phyloP scores from a whole-genome alignment of 2,888 invertebrate genomes.

The Aphidoletes aphidimyza region DNA sequence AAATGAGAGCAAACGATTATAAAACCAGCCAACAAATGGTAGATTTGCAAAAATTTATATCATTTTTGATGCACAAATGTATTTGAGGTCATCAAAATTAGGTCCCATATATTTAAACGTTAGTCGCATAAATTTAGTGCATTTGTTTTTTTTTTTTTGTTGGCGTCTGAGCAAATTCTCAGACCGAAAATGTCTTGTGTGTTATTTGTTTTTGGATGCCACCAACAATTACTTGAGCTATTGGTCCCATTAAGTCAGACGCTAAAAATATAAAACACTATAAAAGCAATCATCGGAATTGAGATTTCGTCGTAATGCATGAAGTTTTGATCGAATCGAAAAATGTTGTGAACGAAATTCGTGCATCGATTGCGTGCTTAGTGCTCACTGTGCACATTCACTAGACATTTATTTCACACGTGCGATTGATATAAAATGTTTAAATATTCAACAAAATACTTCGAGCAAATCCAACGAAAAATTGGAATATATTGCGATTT shows the following conservation, averaged over 20 bases:
- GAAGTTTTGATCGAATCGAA: not conserved
- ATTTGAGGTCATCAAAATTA: too few relatives aligned
- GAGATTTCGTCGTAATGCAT: not conserved
- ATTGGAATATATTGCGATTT: not conserved
- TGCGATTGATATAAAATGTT: conserved; percentile 21
- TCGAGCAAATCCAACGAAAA: not conserved
- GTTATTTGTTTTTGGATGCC: too few relatives aligned
- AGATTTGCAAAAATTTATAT: not conserved
- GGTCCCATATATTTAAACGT: too few relatives aligned
- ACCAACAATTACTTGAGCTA: too few relatives aligned
- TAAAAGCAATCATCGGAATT: not conserved
- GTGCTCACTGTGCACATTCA: not conserved
- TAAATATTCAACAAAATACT: not conserved
- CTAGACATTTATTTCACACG: not conserved
- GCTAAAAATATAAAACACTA: not conserved
- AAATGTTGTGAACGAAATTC: not conserved
- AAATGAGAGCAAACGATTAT: not conserved
- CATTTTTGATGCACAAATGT: not conserved
- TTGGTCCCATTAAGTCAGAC: not conserved
- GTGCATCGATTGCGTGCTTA: conserved; percentile 4
- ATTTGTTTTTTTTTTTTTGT: too few relatives aligned
- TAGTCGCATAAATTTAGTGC: too few relatives aligned
- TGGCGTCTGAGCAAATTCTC: too few relatives aligned
- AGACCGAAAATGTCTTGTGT: too few relatives aligned
- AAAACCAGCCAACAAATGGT: not conserved